Percentiles rank a stretch among this genome's conserved stretches.
These are phyloP conservation scores for Brenthis daphne DNA, from an alignment of 2,888 invertebrate genomes.

Conservation along the genomic window DNA sequence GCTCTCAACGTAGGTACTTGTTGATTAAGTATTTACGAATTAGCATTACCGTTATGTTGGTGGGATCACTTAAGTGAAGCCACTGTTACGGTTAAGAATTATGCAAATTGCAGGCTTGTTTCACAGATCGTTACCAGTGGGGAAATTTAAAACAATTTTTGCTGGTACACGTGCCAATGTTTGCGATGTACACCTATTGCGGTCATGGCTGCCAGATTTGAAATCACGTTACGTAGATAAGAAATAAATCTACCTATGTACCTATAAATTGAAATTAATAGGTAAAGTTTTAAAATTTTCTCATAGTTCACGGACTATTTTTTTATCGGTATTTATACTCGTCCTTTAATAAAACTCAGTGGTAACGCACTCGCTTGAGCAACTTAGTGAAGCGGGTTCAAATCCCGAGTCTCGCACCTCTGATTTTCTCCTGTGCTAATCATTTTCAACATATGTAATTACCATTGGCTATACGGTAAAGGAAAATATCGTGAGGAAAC, in stretches of 20 bases:
- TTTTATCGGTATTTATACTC: too few relatives aligned
- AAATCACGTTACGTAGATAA: background rate
- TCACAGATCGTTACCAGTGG: slow-evolving; percentile 44
- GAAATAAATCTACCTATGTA: background rate
- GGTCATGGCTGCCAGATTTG: slow-evolving; percentile 17
- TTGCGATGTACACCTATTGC: slow-evolving; percentile 50
- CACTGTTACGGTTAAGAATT: slow-evolving; percentile 45
- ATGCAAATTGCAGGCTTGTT: slow-evolving; percentile 50
- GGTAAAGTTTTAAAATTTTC: background rate
- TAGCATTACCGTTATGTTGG: slow-evolving; percentile 37
- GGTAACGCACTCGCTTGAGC: too few relatives aligned
- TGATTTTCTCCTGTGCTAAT: too few relatives aligned
- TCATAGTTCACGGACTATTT: too few relatives aligned
- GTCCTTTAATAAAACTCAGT: too few relatives aligned
- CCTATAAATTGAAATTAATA: background rate
- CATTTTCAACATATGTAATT: too few relatives aligned
- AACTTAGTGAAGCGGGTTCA: too few relatives aligned
- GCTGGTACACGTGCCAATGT: slow-evolving; percentile 57
- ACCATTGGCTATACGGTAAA: too few relatives aligned
- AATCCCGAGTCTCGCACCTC: too few relatives aligned
- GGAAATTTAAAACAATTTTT: slow-evolving; percentile 62
- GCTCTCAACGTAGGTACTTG: slow-evolving; percentile 24
- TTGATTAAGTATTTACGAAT: slow-evolving; percentile 34
- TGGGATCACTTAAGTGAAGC: slow-evolving; percentile 41
- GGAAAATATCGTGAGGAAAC: too few relatives aligned